These are phyloP conservation scores for Sebastes trivittatus DNA, from an alignment of 2,797 vertebrate genomes.

Conservation along the genomic window DNA sequence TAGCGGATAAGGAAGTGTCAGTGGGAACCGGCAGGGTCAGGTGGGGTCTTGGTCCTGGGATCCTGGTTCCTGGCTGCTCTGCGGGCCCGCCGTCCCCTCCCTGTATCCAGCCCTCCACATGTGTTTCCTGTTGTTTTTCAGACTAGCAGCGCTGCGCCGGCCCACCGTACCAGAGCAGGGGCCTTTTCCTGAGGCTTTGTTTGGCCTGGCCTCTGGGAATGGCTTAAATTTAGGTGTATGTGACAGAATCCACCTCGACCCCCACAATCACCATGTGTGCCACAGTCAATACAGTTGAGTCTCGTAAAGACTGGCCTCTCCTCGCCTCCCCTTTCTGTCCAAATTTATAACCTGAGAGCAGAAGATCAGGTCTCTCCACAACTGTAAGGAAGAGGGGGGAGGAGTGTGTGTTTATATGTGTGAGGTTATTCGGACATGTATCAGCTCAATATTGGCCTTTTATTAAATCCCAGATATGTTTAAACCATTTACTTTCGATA, in stretches of 20 bases:
- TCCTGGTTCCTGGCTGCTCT: constrained; percentile 56
- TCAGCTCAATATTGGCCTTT: not conserved
- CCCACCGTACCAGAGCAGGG: constrained; percentile 75
- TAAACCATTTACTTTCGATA: not conserved
- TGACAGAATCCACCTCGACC: constrained; percentile 43
- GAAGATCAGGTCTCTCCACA: not conserved
- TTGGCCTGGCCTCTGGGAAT: constrained; percentile 83
- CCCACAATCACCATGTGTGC: constrained; percentile 48
- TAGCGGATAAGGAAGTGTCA: constrained; percentile 79
- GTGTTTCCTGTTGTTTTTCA: constrained; percentile 94
- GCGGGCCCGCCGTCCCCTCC: constrained; percentile 65
- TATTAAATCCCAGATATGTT: not conserved
- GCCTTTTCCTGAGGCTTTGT: constrained; percentile 91
- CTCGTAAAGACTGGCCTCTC: constrained; percentile 27
- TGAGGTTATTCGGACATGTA: not conserved
- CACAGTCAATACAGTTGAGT: constrained; percentile 49
- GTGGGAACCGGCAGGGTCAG: constrained; percentile 62
- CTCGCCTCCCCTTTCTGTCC: not conserved
- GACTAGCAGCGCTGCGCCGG: constrained; percentile 65
- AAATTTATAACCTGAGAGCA: constrained; percentile 31
- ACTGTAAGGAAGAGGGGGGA: not conserved
- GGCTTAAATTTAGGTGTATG: constrained; percentile 83
- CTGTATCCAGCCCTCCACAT: constrained; percentile 81
- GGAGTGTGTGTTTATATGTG: not conserved
- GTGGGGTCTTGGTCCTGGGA: constrained; percentile 51